A percentile compares a stretch with the other conserved stretches of the same genome.
Conservation (phyloP, 2,797 vertebrate genomes). For the Sphenopsis melanotis region DNA sequence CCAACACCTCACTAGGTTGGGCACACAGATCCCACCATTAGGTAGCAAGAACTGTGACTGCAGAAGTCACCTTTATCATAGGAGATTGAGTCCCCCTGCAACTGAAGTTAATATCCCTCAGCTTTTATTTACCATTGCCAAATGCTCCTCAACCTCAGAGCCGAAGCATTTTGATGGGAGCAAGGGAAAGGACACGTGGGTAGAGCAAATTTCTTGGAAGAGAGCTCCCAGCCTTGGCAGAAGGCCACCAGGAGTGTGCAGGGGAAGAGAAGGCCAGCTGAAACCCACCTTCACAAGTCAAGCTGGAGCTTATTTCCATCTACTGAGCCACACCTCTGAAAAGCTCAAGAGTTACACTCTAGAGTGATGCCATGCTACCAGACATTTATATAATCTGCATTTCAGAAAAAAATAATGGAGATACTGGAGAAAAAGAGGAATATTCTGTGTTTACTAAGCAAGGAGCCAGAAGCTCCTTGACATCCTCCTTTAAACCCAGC, state of each 20-base stretch:
- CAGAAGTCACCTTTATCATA: neutral
- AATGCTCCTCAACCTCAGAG: neutral
- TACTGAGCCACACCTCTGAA: neutral
- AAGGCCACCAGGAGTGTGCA: neutral
- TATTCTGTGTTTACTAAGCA: neutral
- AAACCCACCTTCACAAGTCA: neutral
- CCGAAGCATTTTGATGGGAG: neutral
- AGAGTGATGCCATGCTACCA: neutral
- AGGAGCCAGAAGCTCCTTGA: constrained; percentile 26
- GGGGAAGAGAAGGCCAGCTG: neutral
- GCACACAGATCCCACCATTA: neutral
- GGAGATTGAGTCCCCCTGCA: neutral
- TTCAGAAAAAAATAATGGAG: neutral
- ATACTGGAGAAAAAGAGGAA: neutral
- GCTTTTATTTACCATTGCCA: neutral
- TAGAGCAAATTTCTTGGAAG: neutral
- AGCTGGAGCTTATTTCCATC: neutral
- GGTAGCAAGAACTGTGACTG: neutral
- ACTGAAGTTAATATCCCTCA: neutral
- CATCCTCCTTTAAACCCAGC: neutral
- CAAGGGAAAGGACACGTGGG: neutral
- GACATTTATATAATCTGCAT: neutral
- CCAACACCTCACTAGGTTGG: neutral
- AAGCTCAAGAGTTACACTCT: neutral
- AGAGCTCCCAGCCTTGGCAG: neutral